Base-by-base conservation (phyloP, 2,113 vertebrate species). In the Nothocercus nigrocapillus region DNA sequence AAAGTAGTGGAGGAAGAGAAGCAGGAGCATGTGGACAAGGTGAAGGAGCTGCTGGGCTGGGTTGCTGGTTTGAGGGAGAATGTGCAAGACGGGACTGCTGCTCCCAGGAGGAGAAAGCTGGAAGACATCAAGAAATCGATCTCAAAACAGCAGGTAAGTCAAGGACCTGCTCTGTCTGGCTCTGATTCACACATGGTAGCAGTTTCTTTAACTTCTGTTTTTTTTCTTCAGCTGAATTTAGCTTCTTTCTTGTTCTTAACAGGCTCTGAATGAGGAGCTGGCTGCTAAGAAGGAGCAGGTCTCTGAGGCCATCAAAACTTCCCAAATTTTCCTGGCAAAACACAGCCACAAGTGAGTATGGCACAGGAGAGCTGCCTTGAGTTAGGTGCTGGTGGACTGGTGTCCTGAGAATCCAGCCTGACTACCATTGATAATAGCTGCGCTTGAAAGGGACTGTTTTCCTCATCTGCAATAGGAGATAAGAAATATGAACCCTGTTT, bases 1-100 rank as follows among this genome's bases (percentile, higher is more conserved):
- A 99, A 99, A 98, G 98, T 99, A 42, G 98, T 99, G 80, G 99
- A 99, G 98, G 99, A 99, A 90, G 99, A 99, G 84, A 99, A 98
- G 96, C 99, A 99, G 93, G 99, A 99, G 83, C 97, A 98, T 1
- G 97, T 99, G 82, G 98, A 99, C 30, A 99, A 99, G 58, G 98
- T 99, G 89, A 99, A 99, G 76, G 98, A 99, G 13, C 98, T 99
- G 38, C 97, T 99, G 70, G 97, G 98, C 85, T 99, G 99, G 99
- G 98, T 98, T 47, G 97, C 98, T 96, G 97, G 98, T 45, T 96
- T 99, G 70, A 98, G 98, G 93, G 98, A 98, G 98, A 91, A 93
- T 25, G 38, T 97, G 47, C 97, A 97, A 53, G 96, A 90, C 94
- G 97, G 89, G 96, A 5, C 94, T 51, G 53, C 95, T 89, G 93